Percentiles rank a stretch among this genome's conserved stretches.
These are phyloP conservation scores for Andinoacara biseriatus DNA, from an alignment of 2,113 vertebrate species.

Conservation along the genomic window DNA sequence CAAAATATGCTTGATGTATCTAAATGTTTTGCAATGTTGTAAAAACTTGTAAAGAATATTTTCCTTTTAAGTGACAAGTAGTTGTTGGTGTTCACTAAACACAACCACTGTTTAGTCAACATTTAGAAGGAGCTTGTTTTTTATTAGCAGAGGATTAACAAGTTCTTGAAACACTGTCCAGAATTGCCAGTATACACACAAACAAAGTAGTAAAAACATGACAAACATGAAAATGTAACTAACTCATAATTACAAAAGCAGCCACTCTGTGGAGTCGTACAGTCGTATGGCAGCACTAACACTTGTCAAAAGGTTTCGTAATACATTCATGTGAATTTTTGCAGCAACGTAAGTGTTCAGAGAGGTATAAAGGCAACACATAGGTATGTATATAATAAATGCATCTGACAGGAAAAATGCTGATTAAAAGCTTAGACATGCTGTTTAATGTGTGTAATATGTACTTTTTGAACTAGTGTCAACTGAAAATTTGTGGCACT, in stretches of 20 bases:
- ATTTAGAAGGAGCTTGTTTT: not conserved
- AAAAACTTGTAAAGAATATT: slow-evolving; percentile 1
- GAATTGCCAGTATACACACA: not conserved
- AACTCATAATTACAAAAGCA: not conserved
- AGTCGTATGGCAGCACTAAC: not conserved
- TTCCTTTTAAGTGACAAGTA: not conserved
- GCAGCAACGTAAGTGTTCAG: not conserved
- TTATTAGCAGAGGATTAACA: not conserved
- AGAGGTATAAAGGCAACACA: slow-evolving; percentile 15
- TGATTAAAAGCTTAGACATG: slow-evolving; percentile 24
- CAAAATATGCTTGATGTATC: not conserved
- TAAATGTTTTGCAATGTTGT: slow-evolving; percentile 10
- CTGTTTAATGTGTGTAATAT: slow-evolving; percentile 38
- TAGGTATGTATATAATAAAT: slow-evolving; percentile 38
- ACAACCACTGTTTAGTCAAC: not conserved
- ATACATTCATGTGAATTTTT: not conserved
- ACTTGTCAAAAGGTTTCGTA: not conserved
- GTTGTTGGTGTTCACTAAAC: not conserved
- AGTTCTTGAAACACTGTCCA: not conserved
- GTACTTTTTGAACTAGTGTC: slow-evolving; percentile 46
- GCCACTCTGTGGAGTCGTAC: not conserved
- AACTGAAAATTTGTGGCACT: slow-evolving; percentile 36
- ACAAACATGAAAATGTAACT: not conserved
- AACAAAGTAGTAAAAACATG: not conserved
- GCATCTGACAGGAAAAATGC: slow-evolving; percentile 29